Conservation (phyloP, 2,113 vertebrate genomes). For the Triplophysa rosa region DNA sequence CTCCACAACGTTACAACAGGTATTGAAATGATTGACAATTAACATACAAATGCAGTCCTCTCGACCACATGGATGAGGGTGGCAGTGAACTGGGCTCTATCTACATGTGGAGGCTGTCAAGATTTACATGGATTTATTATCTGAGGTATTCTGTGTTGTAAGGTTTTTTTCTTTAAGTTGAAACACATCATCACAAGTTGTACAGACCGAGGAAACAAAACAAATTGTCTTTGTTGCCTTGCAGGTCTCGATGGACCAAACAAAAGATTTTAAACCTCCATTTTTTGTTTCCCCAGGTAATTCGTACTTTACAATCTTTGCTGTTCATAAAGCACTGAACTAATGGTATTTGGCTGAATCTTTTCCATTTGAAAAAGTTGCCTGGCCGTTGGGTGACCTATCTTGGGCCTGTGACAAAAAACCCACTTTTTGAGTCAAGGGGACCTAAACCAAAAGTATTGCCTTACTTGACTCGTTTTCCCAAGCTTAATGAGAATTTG, state of each 20-base stretch:
- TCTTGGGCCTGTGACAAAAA: constrained; percentile 48
- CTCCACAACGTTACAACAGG: constrained; percentile 49
- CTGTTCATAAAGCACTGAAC: constrained; percentile 80
- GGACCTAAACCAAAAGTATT: constrained; percentile 21
- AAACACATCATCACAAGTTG: constrained; percentile 26
- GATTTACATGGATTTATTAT: constrained; percentile 73
- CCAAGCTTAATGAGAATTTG: neutral
- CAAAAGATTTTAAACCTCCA: constrained; percentile 36
- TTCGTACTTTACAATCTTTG: constrained; percentile 71
- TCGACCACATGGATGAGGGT: neutral
- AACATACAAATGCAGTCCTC: neutral
- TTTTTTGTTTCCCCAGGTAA: constrained; percentile 52
- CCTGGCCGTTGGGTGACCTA: constrained; percentile 43
- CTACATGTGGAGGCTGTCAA: constrained; percentile 65
- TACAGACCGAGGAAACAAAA: constrained; percentile 40
- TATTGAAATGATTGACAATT: constrained; percentile 31
- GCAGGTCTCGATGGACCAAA: constrained; percentile 46
- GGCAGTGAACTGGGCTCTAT: constrained; percentile 53
- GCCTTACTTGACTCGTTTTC: constrained; percentile 23
- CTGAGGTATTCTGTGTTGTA: constrained; percentile 80
- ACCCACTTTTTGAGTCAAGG: constrained; percentile 11
- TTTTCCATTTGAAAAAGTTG: constrained; percentile 34
- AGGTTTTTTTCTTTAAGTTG: constrained; percentile 59
- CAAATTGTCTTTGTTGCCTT: constrained; percentile 10
- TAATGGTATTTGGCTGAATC: constrained; percentile 73